Evolutionary conservation across 2,888 invertebrate genomes (phyloP).

Genomic region (Lingula anatina): DNA sequence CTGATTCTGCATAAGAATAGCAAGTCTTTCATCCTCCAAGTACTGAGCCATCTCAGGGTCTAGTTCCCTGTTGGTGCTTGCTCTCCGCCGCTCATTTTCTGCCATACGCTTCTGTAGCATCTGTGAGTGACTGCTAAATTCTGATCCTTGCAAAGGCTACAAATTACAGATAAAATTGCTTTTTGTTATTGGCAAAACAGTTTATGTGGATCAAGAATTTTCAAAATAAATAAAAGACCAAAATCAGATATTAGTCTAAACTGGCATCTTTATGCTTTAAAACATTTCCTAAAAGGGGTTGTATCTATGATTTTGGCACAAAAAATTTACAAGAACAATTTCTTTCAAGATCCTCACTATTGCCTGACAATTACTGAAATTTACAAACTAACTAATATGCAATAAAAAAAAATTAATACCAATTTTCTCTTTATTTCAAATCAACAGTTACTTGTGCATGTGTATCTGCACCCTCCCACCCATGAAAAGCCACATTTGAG

Average conservation of each 20-base stretch:
- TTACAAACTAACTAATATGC: too few relatives aligned
- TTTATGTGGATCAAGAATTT: neutral
- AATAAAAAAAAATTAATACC: too few relatives aligned
- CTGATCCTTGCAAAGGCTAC: constrained; percentile 14
- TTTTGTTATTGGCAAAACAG: neutral
- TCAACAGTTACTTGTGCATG: too few relatives aligned
- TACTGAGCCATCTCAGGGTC: constrained; percentile 57
- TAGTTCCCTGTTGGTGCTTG: constrained; percentile 30
- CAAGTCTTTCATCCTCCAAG: constrained; percentile 76
- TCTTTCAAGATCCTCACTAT: too few relatives aligned
- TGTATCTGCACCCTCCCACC: too few relatives aligned
- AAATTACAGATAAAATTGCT: neutral
- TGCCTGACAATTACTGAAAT: too few relatives aligned
- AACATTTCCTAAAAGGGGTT: neutral
- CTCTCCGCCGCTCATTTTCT: constrained; percentile 53
- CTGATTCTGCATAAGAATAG: constrained; percentile 81
- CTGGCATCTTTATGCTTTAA: constrained; percentile 1
- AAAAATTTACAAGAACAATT: too few relatives aligned
- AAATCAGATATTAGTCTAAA: neutral
- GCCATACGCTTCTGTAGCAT: constrained; percentile 52
- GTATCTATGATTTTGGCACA: too few relatives aligned
- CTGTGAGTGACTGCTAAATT: constrained; percentile 35
- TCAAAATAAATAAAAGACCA: neutral
- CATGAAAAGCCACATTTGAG: too few relatives aligned
- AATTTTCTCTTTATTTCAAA: too few relatives aligned